Evolutionary conservation across 2,797 vertebrate species (phyloP).

Genomic region (Melanotaenia nigrans): DNA sequence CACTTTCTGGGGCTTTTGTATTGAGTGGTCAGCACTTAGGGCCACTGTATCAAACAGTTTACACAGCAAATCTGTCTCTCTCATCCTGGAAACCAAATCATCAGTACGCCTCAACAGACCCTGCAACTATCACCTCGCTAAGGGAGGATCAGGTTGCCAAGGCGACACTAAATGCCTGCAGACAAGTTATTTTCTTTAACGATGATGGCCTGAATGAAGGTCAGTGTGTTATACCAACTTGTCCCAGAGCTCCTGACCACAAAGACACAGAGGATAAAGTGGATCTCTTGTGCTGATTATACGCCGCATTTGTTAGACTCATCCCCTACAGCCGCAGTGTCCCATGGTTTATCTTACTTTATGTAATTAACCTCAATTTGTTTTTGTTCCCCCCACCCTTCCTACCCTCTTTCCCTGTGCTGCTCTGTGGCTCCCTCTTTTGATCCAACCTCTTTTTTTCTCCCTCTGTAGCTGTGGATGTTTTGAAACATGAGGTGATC

Average conservation of each 20-base stretch:
- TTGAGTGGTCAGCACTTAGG: constrained; percentile 68
- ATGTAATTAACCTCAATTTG: constrained; percentile 75
- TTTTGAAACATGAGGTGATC: constrained; percentile 97
- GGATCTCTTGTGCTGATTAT: constrained; percentile 68
- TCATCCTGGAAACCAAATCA: constrained; percentile 74
- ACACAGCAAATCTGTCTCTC: constrained; percentile 72
- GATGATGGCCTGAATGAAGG: constrained; percentile 70
- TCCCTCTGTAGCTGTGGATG: constrained; percentile 87
- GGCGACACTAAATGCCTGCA: constrained; percentile 80
- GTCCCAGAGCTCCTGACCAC: constrained; percentile 51
- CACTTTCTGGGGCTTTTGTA: constrained; percentile 32
- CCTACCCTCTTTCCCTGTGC: constrained; percentile 2
- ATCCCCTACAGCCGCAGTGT: constrained; percentile 59
- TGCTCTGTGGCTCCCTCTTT: constrained; percentile 35
- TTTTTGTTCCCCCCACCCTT: constrained; percentile 43
- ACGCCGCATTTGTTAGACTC: constrained; percentile 66
- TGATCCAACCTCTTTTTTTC: constrained; percentile 23
- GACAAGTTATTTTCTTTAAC: constrained; percentile 73
- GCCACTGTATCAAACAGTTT: constrained; percentile 70
- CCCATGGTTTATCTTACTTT: constrained; percentile 73
- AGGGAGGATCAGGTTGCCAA: constrained; percentile 79
- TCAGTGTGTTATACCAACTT: constrained; percentile 71
- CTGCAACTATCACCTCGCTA: constrained; percentile 69
- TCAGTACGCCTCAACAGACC: constrained; percentile 59
- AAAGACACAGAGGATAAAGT: constrained; percentile 66